Evolutionary conservation across 2,888 invertebrate species (phyloP).

Genomic region (Coleophora deauratella): DNA sequence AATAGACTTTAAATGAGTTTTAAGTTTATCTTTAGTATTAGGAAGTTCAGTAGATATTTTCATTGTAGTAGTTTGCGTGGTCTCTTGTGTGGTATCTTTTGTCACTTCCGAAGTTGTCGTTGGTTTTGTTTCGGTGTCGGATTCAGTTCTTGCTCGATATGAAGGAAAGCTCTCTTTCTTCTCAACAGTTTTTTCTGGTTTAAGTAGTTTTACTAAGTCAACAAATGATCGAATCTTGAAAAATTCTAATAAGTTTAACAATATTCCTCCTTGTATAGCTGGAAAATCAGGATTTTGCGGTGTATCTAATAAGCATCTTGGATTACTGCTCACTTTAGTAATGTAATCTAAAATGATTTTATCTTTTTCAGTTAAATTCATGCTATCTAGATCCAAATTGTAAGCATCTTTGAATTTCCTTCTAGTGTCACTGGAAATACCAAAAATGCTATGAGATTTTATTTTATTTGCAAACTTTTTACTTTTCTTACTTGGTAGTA

Average conservation of each 20-base stretch:
- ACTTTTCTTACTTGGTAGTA: conserved; percentile 37
- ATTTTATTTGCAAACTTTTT: conserved; percentile 32
- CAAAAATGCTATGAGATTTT: conserved; percentile 27
- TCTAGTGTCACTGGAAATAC: conserved; percentile 22
- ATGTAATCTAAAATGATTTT: conserved; percentile 52
- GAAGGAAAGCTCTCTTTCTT: no score
- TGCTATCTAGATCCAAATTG: conserved; percentile 30
- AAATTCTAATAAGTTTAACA: conserved; percentile 52
- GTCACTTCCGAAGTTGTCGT: neutral
- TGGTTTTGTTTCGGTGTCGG: no score
- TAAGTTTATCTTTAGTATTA: conserved; percentile 45
- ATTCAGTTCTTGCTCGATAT: no score
- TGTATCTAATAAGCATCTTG: conserved; percentile 35
- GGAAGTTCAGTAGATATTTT: conserved; percentile 17
- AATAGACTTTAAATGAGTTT: conserved; percentile 49
- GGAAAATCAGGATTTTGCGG: conserved; percentile 13
- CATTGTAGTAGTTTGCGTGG: neutral
- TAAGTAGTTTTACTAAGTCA: conserved; percentile 42
- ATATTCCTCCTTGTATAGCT: conserved; percentile 44
- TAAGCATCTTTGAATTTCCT: conserved; percentile 31
- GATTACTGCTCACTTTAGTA: conserved; percentile 38
- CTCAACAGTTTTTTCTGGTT: no score
- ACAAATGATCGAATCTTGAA: conserved; percentile 51
- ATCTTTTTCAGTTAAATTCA: conserved; percentile 45
- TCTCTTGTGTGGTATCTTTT: conserved; percentile 2